Evolutionary conservation across 2,797 vertebrate genomes (phyloP), one percentile per base, ranked within the genome.

Genomic region (Anguilla megastoma): DNA sequence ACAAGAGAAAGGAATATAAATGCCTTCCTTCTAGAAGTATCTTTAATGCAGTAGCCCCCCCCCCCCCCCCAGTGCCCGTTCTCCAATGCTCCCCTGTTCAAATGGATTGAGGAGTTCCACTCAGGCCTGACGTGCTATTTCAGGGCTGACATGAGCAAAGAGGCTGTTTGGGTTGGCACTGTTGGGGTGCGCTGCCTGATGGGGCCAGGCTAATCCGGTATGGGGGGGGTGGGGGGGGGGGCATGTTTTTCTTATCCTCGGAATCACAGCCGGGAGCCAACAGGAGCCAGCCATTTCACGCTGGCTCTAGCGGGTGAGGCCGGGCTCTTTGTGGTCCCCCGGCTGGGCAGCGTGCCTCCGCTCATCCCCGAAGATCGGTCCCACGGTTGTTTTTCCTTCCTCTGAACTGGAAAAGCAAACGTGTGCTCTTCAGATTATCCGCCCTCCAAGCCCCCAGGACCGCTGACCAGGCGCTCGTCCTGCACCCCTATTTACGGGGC

Each of bases 151-250:
- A 86, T 91, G 92, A 93, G 91, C 86, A 27, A 88, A 90, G 86
- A 90, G 91, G 90, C 76, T 94, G 92, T 95, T 94, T 94, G 89
- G 90, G 90, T 95, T 95, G 94, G 95, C 94, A 87, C 84, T 41
- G 76, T 69, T 9, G 12, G 14, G 86, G 89, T 79, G 58, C 45
- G 88, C 91, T 88, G 86, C 79, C 87, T 52, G 69, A 60, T 56
- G 2, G 76, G 60, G 85, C 36, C 85, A 88, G 91, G 90, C 93
- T 88, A 84, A 86, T 92, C 91, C 89, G 87, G 48, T 45, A 16
- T 86, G 3, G 9, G 5, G 27, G 54, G 6, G 48, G 1, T 0
- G 45, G 82, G 60, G 84, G 93, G 89, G 87, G 90, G 91, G 91
- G 92, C 93, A 94, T 94, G 91, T 85, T 89, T 83, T 86, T 86